Base-by-base conservation (phyloP, 2,888 invertebrate species). In the Agonopterix heracliana region DNA sequence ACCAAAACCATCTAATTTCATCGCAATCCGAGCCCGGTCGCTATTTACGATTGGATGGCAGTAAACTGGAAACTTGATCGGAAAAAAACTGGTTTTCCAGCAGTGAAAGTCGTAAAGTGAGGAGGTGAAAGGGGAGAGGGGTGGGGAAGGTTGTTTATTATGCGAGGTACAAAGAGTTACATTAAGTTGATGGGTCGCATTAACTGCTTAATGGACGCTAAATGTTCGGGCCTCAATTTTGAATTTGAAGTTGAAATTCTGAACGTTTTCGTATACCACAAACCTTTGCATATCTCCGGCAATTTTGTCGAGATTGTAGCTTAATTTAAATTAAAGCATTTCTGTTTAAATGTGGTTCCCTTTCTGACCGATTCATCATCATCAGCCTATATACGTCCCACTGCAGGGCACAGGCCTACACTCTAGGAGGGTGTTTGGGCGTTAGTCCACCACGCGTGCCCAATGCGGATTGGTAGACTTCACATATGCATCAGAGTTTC, bases 41-140 rank as follows among this genome's bases (percentile, higher is more conserved):
- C 45, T 26, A 44, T 48, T 48, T 26, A 38, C 48, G 48, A 48
- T n/a, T 3, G 45, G 34, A 41, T 10, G 40, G 41, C 41, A n/a
- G 45, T 48, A 48, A 48, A 48, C 44, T n/a, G 48, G 48, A 14
- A 48, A 41, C 11, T 41, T 35, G 44, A 48, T 47, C 48, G 48
- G 35, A 45, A 48, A 45, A 48, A 47, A 48, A 48, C 38, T 12
- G 38, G 40, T 46, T 44, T 41, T 46, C 13, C 40, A 46, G 26
- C 45, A 13, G 36, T 14, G 35, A 14, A 14, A 14, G 36, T 10
- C 35, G 47, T 45, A 45, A 45, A 45, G 2, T 26, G 26, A 26
- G 26, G 26, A 26, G 26, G 26, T 26, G 26, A 26, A 26, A 26
- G 26, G 1, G 26, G 26, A 26, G 26, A 26, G 26, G 5, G 26